Conservation (phyloP, 2,113 vertebrate genomes). For the Pedetes capensis region DNA sequence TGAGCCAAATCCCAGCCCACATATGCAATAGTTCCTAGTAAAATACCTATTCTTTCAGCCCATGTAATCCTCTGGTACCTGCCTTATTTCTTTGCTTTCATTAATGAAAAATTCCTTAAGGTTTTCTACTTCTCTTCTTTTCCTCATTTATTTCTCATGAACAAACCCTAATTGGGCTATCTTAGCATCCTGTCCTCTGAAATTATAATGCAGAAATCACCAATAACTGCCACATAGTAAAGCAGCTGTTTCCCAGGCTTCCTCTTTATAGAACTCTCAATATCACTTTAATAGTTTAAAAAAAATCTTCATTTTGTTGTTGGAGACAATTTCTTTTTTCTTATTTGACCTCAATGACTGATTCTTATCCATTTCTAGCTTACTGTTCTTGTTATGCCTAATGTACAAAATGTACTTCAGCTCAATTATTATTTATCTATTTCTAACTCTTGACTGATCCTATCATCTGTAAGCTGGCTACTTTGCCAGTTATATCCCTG, state of each 20-base stretch:
- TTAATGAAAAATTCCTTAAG: neutral
- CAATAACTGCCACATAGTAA: neutral
- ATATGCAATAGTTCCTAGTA: neutral
- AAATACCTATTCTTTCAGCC: neutral
- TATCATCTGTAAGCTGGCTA: neutral
- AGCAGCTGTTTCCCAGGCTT: neutral
- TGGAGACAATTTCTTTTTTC: neutral
- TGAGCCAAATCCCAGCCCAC: no score
- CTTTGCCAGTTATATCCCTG: neutral
- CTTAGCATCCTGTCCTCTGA: neutral
- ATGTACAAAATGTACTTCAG: neutral
- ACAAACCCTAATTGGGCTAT: neutral
- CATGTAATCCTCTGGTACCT: neutral
- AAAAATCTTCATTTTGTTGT: neutral
- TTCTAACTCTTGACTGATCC: neutral
- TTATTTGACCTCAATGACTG: neutral
- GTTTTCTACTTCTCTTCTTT: neutral
- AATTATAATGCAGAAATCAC: neutral
- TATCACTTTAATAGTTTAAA: neutral
- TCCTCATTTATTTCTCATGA: neutral
- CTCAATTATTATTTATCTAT: neutral
- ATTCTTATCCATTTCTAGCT: neutral
- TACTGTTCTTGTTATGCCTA: neutral
- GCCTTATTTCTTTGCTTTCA: neutral
- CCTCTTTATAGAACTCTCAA: neutral